Evolutionary conservation across 2,888 invertebrate species (phyloP).

Genomic region (Sphaerophoria rueppellii): DNA sequence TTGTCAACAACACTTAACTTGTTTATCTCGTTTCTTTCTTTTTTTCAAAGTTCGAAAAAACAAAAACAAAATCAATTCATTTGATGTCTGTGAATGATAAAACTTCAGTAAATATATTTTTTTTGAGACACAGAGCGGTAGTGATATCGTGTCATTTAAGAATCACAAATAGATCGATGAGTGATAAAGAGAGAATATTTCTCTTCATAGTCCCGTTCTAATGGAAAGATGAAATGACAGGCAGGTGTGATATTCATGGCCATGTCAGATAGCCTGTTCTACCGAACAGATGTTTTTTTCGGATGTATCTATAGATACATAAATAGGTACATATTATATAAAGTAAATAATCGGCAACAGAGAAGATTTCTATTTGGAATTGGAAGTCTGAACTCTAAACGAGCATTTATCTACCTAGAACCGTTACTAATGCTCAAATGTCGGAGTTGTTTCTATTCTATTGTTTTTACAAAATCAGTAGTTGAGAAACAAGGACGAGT

Average conservation of each 20-base stretch:
- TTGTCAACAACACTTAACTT: conserved; percentile 17
- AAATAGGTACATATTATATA: no score
- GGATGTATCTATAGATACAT: background rate
- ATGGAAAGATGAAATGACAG: background rate
- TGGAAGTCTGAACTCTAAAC: no score
- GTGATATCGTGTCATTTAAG: background rate
- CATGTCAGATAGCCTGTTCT: background rate
- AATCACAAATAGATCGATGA: conserved; percentile 15
- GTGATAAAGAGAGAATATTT: conserved; percentile 11
- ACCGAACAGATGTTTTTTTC: conserved; percentile 15
- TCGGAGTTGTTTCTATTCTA: no score
- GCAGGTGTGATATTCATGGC: conserved; percentile 12
- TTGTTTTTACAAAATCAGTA: no score
- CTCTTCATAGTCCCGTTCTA: background rate
- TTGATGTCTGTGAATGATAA: background rate
- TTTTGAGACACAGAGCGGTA: background rate
- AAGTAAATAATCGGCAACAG: no score
- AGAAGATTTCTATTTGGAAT: no score
- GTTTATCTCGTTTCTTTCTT: conserved; percentile 1
- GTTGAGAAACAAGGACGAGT: no score
- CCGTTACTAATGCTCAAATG: no score
- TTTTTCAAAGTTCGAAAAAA: background rate
- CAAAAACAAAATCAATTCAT: conserved; percentile 4
- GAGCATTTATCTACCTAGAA: no score
- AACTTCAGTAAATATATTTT: background rate